These are phyloP conservation scores for Acronicta alni DNA, from an alignment of 2,888 invertebrate species.

Conservation along the genomic window DNA sequence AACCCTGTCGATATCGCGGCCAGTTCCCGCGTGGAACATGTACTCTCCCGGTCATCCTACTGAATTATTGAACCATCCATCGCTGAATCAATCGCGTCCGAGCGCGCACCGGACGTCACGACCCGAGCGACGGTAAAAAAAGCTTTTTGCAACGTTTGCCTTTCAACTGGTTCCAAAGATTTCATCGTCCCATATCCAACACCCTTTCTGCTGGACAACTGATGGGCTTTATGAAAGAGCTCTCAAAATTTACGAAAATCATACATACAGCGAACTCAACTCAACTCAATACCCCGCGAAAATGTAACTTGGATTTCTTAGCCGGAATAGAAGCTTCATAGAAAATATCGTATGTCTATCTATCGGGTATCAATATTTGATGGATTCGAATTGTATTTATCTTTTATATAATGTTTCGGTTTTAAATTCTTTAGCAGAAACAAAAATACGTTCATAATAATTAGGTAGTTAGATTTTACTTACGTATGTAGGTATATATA, in stretches of 20 bases:
- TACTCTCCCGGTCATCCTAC: slow-evolving; percentile 59
- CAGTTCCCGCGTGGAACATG: slow-evolving; percentile 34
- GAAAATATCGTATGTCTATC: slow-evolving; percentile 36
- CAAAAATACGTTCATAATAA: no score
- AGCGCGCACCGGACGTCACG: slow-evolving; percentile 60
- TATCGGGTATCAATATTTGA: slow-evolving; percentile 28
- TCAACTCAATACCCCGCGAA: no score
- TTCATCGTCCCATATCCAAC: slow-evolving; percentile 48
- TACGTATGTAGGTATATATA: no score
- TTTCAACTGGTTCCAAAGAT: slow-evolving; percentile 55
- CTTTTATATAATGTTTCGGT: no score
- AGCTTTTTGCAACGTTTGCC: slow-evolving; percentile 63
- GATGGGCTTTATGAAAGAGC: slow-evolving; percentile 30
- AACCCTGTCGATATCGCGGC: slow-evolving; percentile 35
- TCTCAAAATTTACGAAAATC: slow-evolving; percentile 40
- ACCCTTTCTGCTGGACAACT: slow-evolving; percentile 55
- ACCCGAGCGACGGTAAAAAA: slow-evolving; percentile 54
- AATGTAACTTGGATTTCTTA: slow-evolving; percentile 52
- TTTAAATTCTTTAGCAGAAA: no score
- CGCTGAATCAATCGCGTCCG: slow-evolving; percentile 70
- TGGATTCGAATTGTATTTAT: slow-evolving; percentile 9
- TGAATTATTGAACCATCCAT: slow-evolving; percentile 76
- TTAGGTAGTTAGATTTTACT: no score
- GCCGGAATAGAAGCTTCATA: slow-evolving; percentile 43
- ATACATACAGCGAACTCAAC: slow-evolving; percentile 31